phyloP scores from a whole-genome alignment of 2,113 vertebrate genomes.

The Galemys pyrenaicus region DNA sequence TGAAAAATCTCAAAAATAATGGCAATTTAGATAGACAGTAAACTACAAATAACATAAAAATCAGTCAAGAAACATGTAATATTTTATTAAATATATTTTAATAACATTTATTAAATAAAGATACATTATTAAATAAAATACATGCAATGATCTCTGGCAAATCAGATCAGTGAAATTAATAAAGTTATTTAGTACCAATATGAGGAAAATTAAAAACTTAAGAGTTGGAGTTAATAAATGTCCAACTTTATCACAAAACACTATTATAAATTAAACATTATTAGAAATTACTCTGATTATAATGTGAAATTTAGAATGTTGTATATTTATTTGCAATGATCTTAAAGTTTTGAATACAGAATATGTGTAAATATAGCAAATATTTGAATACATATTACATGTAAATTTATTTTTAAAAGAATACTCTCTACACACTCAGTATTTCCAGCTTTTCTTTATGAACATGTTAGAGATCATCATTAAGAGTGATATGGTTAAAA shows the following conservation, averaged over 20 bases:
- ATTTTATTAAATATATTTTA: no score
- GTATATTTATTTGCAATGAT: not conserved
- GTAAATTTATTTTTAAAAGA: not conserved
- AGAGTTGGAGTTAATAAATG: not conserved
- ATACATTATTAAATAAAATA: no score
- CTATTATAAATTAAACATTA: not conserved
- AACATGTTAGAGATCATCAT: not conserved
- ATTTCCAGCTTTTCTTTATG: conserved; percentile 31
- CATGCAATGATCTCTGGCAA: not conserved
- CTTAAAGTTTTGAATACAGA: not conserved
- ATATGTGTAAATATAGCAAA: no score
- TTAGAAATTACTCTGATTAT: not conserved
- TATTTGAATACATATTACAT: no score
- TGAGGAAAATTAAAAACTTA: not conserved
- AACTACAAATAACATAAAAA: no score
- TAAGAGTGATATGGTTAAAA: not conserved
- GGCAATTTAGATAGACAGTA: not conserved
- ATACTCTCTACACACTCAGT: not conserved
- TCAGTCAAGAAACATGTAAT: not conserved
- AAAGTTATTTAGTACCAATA: not conserved
- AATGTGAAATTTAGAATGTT: not conserved
- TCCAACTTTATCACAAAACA: not conserved
- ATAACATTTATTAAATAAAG: no score
- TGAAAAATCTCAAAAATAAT: not conserved
- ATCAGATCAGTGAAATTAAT: not conserved